Conservation (phyloP, 2,113 vertebrate genomes). For the Phasianus colchicus region DNA sequence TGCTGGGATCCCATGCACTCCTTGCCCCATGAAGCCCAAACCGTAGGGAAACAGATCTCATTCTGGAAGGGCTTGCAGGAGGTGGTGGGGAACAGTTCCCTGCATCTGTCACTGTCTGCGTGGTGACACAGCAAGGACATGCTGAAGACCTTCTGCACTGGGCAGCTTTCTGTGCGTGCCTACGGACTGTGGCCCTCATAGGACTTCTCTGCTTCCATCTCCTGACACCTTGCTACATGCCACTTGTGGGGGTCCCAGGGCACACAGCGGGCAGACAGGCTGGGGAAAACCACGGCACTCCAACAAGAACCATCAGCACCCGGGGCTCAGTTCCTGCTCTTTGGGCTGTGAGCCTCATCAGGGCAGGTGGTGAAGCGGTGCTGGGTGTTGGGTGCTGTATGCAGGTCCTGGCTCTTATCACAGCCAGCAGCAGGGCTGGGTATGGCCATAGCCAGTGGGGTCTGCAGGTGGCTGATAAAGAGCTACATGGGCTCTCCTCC, state of each 20-base stretch:
- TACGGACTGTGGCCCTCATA: not conserved
- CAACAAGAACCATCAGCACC: not conserved
- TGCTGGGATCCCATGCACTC: fast-evolving
- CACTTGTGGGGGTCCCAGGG: not conserved
- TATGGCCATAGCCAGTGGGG: fast-evolving
- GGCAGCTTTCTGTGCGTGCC: not conserved
- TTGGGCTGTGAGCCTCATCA: fast-evolving
- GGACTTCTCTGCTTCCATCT: not conserved
- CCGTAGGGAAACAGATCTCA: fast-evolving
- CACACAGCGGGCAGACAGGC: not conserved
- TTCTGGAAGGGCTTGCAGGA: not conserved
- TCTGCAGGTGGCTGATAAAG: not conserved
- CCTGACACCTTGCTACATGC: not conserved
- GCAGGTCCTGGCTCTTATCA: not conserved
- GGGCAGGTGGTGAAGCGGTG: fast-evolving
- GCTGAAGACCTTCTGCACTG: fast-evolving
- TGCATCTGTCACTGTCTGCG: fast-evolving
- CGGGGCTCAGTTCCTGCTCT: not conserved
- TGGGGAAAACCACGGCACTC: fast-evolving
- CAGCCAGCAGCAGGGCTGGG: not conserved
- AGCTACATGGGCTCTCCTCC: not conserved
- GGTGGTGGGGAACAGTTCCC: fast-evolving
- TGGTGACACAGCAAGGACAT: not conserved
- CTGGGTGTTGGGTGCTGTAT: not conserved
- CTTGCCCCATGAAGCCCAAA: fast-evolving